These are phyloP conservation scores for Echinarachnius parma DNA, from an alignment of 53 echinoderm and acorn worm species.

Conservation along the genomic window DNA sequence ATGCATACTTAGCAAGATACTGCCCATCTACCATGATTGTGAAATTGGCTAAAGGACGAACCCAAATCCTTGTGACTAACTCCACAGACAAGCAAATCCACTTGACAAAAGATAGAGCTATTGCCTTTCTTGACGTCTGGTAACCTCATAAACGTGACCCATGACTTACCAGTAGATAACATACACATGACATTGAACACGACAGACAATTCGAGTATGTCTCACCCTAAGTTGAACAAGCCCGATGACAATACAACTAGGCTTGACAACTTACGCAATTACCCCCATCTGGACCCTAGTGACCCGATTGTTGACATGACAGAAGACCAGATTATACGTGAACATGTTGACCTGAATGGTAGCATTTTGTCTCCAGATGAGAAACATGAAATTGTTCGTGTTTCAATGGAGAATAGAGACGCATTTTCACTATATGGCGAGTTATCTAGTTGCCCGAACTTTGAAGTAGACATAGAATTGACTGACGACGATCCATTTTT, in stretches of 20 bases:
- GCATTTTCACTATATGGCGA: slow-evolving; percentile 51
- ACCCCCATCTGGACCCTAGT: slow-evolving; percentile 19
- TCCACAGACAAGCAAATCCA: slow-evolving; percentile 2
- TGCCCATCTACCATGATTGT: slow-evolving; percentile 22
- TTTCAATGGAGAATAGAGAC: slow-evolving; percentile 36
- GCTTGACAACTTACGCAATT: slow-evolving; percentile 7
- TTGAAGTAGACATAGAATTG: slow-evolving; percentile 48
- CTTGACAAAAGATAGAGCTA: slow-evolving; percentile 13
- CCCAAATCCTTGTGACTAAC: slow-evolving; percentile 1
- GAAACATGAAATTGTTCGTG: background rate
- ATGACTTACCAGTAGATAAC: background rate
- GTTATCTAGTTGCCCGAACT: slow-evolving; percentile 45
- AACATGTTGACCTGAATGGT: slow-evolving; percentile 26
- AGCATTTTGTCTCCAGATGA: slow-evolving; percentile 14
- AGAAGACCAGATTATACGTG: no score
- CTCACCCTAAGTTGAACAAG: background rate
- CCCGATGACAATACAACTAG: slow-evolving; percentile 9
- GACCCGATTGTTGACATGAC: no score
- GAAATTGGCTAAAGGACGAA: background rate
- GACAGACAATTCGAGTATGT: background rate
- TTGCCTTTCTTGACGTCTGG: background rate
- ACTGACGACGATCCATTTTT: slow-evolving; percentile 42
- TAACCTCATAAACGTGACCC: background rate
- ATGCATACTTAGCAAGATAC: background rate
- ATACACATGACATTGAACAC: background rate